Conservation (phyloP, 2,113 vertebrate species). For the Morone chrysops region DNA sequence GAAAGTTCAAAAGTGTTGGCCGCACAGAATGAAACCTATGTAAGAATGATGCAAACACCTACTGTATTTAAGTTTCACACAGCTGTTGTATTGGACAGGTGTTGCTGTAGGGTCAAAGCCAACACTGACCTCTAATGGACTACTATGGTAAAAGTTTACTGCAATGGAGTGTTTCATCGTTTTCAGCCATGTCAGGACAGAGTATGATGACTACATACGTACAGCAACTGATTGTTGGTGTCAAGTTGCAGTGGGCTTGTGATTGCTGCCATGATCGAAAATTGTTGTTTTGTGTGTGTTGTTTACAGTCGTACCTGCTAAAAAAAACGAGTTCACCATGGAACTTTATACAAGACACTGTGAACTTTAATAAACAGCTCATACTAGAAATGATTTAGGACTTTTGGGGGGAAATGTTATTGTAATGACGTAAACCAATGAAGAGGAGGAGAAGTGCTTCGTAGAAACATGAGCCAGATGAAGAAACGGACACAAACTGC, state of each 20-base stretch:
- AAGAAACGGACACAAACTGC: not conserved
- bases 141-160: not conserved
- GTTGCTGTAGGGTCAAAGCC: not conserved
- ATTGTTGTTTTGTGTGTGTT: not conserved
- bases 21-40: not conserved
- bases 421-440: not conserved
- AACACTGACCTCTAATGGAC: slow-evolving; percentile 42
- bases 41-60: not conserved
- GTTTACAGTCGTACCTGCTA: not conserved
- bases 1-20: not conserved
- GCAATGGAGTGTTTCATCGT: not conserved
- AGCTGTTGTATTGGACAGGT: not conserved
- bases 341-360: not conserved
- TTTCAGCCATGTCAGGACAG: not conserved
- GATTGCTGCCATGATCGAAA: not conserved
- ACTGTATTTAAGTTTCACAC: not conserved
- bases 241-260: not conserved
- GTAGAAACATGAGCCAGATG: not conserved
- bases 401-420: not conserved
- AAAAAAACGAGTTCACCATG: not conserved
- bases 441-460: not conserved
- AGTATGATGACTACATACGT: not conserved
- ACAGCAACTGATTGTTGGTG: not conserved
- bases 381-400: not conserved
- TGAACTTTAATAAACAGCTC: not conserved